A percentile compares a stretch with the other conserved stretches of the same genome.
Evolutionary conservation across 2,888 invertebrate genomes (phyloP).

Genomic region (Papilio demoleus): DNA sequence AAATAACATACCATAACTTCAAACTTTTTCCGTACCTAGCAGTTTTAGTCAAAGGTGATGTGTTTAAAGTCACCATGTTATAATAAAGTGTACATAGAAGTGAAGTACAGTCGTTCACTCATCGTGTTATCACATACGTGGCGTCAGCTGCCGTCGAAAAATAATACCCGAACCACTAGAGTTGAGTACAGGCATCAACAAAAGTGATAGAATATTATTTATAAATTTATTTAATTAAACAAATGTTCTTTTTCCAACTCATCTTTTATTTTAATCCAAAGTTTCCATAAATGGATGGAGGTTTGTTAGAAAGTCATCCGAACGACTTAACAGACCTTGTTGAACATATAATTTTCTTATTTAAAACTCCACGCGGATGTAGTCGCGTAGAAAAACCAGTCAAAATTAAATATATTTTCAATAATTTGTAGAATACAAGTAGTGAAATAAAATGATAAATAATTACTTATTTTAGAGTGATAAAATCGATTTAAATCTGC

Average conservation of each 20-base stretch:
- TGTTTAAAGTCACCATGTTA: conserved; percentile 35
- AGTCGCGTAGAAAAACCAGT: too few species aligned
- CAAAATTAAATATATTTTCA: too few species aligned
- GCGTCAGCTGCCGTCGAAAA: conserved; percentile 40
- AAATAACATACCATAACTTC: too few species aligned
- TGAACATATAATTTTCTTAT: too few species aligned
- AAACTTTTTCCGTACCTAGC: too few species aligned
- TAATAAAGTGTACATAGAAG: conserved; percentile 30
- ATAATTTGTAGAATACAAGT: background rate
- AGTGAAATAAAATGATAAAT: background rate
- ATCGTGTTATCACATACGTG: conserved; percentile 39
- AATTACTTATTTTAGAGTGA: background rate
- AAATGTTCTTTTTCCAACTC: background rate
- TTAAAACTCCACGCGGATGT: too few species aligned
- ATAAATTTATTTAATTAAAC: background rate
- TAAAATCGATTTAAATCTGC: conserved; percentile 13
- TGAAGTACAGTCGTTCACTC: conserved; percentile 40
- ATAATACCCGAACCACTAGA: conserved; percentile 41
- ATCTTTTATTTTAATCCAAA: too few species aligned
- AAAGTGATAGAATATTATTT: conserved; percentile 11
- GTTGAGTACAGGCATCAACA: conserved; percentile 26
- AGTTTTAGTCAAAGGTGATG: conserved; percentile 4
- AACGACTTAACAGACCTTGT: too few species aligned
- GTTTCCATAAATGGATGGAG: too few species aligned
- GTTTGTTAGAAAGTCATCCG: too few species aligned